Evolutionary conservation across 2,888 invertebrate species (phyloP).

Genomic region (Adineta ricciae): DNA sequence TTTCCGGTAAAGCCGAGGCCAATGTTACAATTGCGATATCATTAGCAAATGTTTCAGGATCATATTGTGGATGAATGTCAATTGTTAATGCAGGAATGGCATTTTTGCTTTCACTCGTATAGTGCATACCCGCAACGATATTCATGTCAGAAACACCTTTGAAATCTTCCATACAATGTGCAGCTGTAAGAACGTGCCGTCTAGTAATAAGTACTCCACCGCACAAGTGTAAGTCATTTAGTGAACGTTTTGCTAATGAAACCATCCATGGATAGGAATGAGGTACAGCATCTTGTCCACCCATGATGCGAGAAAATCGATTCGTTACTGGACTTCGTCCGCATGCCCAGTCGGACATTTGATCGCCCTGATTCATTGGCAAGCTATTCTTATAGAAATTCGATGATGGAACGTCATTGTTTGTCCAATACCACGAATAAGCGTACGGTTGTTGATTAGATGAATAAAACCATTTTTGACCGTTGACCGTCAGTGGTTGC

Average conservation of each 20-base stretch:
- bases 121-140: neutral
- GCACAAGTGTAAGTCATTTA: neutral
- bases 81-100: neutral
- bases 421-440: neutral
- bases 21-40: neutral
- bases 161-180: slow-evolving; percentile 20
- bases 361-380: neutral
- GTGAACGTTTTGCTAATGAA: slow-evolving; percentile 4
- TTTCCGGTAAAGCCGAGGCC: neutral
- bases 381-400: neutral
- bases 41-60: slow-evolving; percentile 11
- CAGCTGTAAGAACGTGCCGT: neutral
- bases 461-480: neutral
- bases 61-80: neutral
- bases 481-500: neutral
- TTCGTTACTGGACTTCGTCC: neutral
- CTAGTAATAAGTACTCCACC: neutral
- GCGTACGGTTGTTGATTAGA: neutral
- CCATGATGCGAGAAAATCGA: neutral
- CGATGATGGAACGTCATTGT: neutral
- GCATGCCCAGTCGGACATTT: neutral
- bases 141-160: neutral
- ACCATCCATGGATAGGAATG: slow-evolving; percentile 22
- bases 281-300: slow-evolving; percentile 5
- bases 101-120: neutral